phyloP scores from a whole-genome alignment of 2,888 invertebrate genomes.

The Leptinotarsa rubiginosa region DNA sequence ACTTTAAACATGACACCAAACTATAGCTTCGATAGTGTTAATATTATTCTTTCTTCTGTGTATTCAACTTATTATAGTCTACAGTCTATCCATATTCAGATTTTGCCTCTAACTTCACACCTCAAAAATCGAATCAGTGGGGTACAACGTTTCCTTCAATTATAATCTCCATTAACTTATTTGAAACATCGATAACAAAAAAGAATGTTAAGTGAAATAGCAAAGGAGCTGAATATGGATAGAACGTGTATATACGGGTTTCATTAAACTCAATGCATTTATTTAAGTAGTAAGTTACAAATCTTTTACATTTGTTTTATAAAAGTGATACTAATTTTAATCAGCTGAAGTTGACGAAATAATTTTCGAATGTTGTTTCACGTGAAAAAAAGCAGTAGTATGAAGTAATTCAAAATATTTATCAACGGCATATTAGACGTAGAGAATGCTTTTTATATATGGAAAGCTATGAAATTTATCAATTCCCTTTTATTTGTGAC shows the following conservation, averaged over 20 bases:
- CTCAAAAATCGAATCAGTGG: no score
- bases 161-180: no score
- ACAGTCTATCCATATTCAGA: neutral
- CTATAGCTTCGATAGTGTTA: neutral
- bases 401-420: no score
- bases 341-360: neutral
- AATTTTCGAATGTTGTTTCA: neutral
- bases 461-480: no score
- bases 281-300: neutral
- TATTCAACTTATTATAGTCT: neutral
- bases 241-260: neutral
- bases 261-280: neutral
- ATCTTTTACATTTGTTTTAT: neutral
- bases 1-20: neutral
- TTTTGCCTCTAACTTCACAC: neutral
- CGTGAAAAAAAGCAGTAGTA: no score
- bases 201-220: no score
- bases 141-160: no score
- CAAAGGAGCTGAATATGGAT: neutral
- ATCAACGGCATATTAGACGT: no score
- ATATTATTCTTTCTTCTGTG: neutral
- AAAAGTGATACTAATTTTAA: constrained; percentile 1
- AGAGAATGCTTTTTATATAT: no score
- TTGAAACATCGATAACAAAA: no score
- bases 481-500: neutral